Conservation (phyloP, 2,888 invertebrate genomes). For the Ectemnius continuus region DNA sequence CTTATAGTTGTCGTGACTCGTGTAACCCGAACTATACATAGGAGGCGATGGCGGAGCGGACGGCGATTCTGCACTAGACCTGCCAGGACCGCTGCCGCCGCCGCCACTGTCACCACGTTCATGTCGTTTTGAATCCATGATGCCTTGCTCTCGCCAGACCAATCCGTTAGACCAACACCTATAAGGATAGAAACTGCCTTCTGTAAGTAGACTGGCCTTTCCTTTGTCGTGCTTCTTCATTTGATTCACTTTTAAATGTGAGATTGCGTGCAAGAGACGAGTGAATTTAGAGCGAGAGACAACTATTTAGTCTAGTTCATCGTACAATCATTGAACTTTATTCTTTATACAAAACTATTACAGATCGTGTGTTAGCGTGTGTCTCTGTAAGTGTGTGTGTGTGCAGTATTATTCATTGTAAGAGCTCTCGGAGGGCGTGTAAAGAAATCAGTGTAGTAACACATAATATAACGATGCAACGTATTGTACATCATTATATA, state of each 20-base stretch:
- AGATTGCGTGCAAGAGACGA: conserved; percentile 60
- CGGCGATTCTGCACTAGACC: conserved; percentile 68
- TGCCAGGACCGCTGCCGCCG: conserved; percentile 51
- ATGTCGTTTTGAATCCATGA: conserved; percentile 80
- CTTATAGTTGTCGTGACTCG: conserved; percentile 68
- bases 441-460: no score
- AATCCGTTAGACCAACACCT: conserved; percentile 83
- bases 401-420: no score
- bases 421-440: no score
- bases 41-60: conserved; percentile 73
- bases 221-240: conserved; percentile 64
- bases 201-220: conserved; percentile 79
- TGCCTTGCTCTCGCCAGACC: conserved; percentile 78
- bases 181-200: conserved; percentile 85
- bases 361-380: no score
- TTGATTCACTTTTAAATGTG: conserved; percentile 62
- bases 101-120: conserved; percentile 72
- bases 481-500: no score
- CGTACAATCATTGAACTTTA: background rate
- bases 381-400: no score
- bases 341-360: no score
- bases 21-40: conserved; percentile 66
- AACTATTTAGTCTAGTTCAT: conserved; percentile 29
- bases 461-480: no score
- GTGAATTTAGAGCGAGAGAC: conserved; percentile 62